Conservation (phyloP, 2,888 invertebrate species). For the Sturmia bella region DNA sequence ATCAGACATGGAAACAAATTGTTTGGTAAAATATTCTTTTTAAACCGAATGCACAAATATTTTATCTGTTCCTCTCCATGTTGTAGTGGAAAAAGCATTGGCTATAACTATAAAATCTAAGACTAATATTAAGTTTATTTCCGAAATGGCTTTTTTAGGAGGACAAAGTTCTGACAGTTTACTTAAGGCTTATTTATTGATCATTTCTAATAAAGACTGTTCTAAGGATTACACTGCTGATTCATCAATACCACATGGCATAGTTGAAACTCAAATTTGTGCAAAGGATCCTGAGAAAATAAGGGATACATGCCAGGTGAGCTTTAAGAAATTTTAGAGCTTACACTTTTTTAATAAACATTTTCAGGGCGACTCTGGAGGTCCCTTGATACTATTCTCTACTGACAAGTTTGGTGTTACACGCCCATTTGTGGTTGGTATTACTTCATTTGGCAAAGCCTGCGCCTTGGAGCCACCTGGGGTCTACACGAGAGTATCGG, state of each 20-base stretch:
- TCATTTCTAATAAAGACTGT: constrained; percentile 61
- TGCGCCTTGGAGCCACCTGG: constrained; percentile 73
- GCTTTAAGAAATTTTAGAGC: background rate
- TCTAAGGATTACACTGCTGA: constrained; percentile 23
- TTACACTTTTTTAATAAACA: background rate
- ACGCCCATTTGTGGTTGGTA: constrained; percentile 70
- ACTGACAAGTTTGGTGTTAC: constrained; percentile 30
- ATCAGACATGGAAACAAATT: too few relatives aligned
- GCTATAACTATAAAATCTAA: background rate
- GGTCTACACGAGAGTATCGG: constrained; percentile 73
- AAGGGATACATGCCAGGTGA: constrained; percentile 75
- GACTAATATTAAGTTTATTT: background rate
- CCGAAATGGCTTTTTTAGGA: constrained; percentile 43
- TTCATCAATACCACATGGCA: constrained; percentile 67
- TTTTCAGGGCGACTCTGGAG: constrained; percentile 66
- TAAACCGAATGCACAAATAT: too few relatives aligned
- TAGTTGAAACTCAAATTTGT: constrained; percentile 76
- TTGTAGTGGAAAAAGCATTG: too few relatives aligned
- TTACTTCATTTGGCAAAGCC: constrained; percentile 74
- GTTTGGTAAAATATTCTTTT: too few relatives aligned
- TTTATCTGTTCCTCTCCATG: too few relatives aligned
- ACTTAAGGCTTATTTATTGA: constrained; percentile 64
- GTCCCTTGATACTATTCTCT: constrained; percentile 55
- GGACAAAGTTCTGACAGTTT: constrained; percentile 62
- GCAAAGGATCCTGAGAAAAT: constrained; percentile 74